These are phyloP conservation scores for Synergus japonicus DNA, from an alignment of 2,888 invertebrate genomes.

Conservation along the genomic window DNA sequence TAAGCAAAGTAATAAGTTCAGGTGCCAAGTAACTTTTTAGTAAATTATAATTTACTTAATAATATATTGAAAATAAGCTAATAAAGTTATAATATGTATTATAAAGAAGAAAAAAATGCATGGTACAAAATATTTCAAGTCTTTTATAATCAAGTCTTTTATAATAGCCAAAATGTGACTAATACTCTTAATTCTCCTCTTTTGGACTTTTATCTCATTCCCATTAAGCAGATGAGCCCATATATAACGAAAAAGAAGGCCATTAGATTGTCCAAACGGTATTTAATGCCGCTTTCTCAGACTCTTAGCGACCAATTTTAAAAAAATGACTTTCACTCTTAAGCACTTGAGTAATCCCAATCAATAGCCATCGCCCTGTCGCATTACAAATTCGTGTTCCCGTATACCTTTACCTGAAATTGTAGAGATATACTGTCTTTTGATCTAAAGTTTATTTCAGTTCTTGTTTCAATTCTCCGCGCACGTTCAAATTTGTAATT, in stretches of 20 bases:
- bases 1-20: too few species aligned
- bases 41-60: too few species aligned
- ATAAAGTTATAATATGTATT: too few species aligned
- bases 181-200: neutral
- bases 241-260: neutral
- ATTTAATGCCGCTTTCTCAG: neutral
- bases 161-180: neutral
- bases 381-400: neutral
- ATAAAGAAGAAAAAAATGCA: neutral
- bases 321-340: neutral
- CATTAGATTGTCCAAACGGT: slow-evolving; percentile 5
- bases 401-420: neutral
- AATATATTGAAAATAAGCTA: too few species aligned
- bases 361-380: slow-evolving; percentile 4
- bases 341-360: neutral
- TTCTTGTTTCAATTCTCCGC: slow-evolving; percentile 1
- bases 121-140: neutral
- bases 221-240: neutral
- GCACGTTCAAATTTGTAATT: slow-evolving; percentile 9
- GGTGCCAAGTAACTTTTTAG: too few species aligned
- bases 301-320: neutral
- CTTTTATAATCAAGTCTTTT: neutral
- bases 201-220: neutral
- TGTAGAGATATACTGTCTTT: neutral
- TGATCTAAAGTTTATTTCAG: neutral